Evolutionary conservation across 2,113 vertebrate genomes (phyloP), one percentile per base, ranked within the genome.

Genomic region (Arenaria interpres): DNA sequence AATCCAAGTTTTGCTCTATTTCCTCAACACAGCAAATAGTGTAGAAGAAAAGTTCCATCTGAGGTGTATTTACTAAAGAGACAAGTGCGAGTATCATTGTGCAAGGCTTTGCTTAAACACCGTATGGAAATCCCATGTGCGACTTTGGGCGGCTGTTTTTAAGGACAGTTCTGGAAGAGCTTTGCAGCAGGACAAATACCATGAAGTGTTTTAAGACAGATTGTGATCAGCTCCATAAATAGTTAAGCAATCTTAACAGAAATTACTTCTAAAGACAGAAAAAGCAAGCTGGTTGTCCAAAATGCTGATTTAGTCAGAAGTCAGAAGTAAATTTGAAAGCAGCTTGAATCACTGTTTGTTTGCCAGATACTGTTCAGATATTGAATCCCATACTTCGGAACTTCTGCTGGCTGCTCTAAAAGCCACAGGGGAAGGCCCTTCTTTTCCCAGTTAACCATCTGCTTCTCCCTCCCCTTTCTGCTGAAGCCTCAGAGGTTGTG

Each of bases 221-320:
- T 41, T 50, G 78, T 57, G 64, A 85, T 85, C 90, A 62, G 60
- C 54, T 74, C 69, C 77, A 85, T 69, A 80, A 94, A 89, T 10
- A 84, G 33, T 43, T 66, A 91, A 89, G 80, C 63, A 89, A 89
- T 73, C 45, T 73, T 64, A 56, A 66, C 0, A 87, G 54, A 84
- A 94, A 90, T 71, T 21, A 69, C 50, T 89, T 85, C 45, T 57
- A 32, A 89, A 66, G 54, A 60, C 2, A 85, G 18, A 80, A 87
- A n/a, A 84, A 94, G 33, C 53, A 91, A 80, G 84, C n/a, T 76
- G 72, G 30, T 63, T 73, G 68, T 84, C 81, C 94, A 93, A 89
- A 78, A 0, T 18, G 53, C 72, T 51, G 53, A 50, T 39, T 64
- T 4, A 87, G 68, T 77, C 63, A 87, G 63, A 30, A 89, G 37